Conservation (phyloP, 2,888 invertebrate genomes). For the Cerceris ruficornis region DNA sequence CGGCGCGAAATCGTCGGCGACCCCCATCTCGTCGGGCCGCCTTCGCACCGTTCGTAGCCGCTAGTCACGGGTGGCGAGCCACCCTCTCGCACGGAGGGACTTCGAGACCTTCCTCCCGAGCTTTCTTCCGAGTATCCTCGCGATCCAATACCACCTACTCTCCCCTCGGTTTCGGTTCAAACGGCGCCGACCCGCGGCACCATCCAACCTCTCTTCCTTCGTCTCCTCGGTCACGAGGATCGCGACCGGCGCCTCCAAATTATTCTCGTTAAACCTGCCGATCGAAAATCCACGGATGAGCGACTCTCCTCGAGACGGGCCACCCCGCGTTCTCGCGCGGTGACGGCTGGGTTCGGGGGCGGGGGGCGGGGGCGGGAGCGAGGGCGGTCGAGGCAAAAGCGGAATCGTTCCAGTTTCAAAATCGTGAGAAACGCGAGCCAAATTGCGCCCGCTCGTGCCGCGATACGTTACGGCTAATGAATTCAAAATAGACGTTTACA, state of each 20-base stretch:
- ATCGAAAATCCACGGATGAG: neutral
- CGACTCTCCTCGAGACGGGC: neutral
- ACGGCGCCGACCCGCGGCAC: constrained; percentile 69
- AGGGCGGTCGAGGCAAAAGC: neutral
- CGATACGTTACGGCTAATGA: constrained; percentile 32
- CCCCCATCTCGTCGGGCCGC: constrained; percentile 86
- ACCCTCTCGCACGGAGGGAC: constrained; percentile 26
- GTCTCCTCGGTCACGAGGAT: neutral
- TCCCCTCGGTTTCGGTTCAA: constrained; percentile 42
- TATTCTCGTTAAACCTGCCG: neutral
- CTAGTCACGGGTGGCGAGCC: constrained; percentile 42
- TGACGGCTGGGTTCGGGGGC: no score
- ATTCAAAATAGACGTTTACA: constrained; percentile 54
- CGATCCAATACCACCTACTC: constrained; percentile 11
- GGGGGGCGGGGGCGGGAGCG: neutral
- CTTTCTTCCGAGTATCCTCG: constrained; percentile 6
- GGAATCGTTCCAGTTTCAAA: constrained; percentile 9
- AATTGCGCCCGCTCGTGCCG: constrained; percentile 5
- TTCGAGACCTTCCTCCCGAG: neutral
- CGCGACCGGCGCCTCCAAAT: constrained; percentile 7
- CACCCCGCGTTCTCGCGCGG: neutral
- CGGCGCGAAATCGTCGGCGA: constrained; percentile 97
- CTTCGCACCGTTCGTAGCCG: constrained; percentile 52
- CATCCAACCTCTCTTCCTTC: constrained; percentile 61
- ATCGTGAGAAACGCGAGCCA: constrained; percentile 19